These are phyloP conservation scores for Amniataba percoides DNA, from an alignment of 2,797 vertebrate species.

Conservation along the genomic window DNA sequence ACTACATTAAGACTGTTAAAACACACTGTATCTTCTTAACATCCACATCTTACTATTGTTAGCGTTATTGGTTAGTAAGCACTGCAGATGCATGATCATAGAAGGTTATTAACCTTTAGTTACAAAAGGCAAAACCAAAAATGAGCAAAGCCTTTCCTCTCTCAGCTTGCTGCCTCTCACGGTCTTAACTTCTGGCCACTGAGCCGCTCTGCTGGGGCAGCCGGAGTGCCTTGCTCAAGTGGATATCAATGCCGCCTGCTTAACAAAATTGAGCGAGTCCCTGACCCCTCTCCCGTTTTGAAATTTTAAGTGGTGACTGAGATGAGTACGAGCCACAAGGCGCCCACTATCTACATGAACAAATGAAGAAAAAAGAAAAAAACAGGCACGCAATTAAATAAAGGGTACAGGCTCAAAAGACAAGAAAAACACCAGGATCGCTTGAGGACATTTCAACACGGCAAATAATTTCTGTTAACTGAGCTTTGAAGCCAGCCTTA, in stretches of 20 bases:
- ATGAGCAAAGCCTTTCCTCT: not conserved
- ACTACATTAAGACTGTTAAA: not conserved
- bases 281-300: constrained; percentile 9
- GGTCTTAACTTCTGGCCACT: not conserved
- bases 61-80: not conserved
- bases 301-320: constrained; percentile 27
- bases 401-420: constrained; percentile 25
- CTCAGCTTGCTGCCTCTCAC: not conserved
- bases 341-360: not conserved
- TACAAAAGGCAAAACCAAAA: not conserved
- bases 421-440: constrained; percentile 15
- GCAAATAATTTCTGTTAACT: constrained; percentile 29
- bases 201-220: not conserved
- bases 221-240: not conserved
- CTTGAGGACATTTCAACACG: constrained; percentile 23
- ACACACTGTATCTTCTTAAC: not conserved
- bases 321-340: constrained; percentile 6
- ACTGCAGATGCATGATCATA: not conserved
- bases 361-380: constrained; percentile 17
- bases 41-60: not conserved
- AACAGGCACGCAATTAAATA: constrained; percentile 12
- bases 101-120: not conserved
- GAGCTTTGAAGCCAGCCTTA: constrained; percentile 23
- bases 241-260: constrained; percentile 15
- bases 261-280: constrained; percentile 1